Base-by-base conservation (phyloP, 1,140 invertebrate species). In the Cydia amplana region DNA sequence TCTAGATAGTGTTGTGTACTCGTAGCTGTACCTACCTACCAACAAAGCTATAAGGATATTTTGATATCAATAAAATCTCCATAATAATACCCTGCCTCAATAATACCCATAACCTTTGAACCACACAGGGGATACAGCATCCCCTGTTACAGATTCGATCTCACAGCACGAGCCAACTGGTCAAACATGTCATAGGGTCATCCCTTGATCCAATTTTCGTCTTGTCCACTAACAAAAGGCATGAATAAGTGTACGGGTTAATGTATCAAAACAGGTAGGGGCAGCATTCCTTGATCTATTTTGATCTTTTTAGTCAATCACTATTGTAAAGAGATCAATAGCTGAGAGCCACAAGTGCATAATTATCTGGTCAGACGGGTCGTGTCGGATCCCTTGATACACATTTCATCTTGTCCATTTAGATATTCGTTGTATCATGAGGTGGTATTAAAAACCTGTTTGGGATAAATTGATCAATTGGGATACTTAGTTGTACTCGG, bases 61-160 rank as follows among this genome's bases (percentile, higher is more conserved):
- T 40, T 73, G 6, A 67, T 1, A 36, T 70, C 16, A 70, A 70
- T 9, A 40, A 2, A 40, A 55, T 74, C 64, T 43, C 28, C 55
- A 72, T 73, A 60, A 72, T 25, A 73, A 67, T 18, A 64, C 18
- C 75, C 80, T 79, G 77, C 78, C 43, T 80, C 75, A 78, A 78
- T 78, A 74, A 40, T 78, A 80, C 79, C 65, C 46, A 16, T 78
- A 64, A 80, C 80, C 80, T 79, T 36, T 79, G 77, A 78, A 65
- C 16, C 18, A 60, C 0, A 60, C 16, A 60, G 20, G 55, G 55
- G 55, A 60, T 23, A 20, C 85, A 85, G 85, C 84, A 85, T 87
- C 85, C 82, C 85, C 76, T 77, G 83, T 77, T 88, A 87, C 80
- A 83, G 60, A 82, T 86, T 86, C 79, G 73, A 86, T 88, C 85